A percentile compares a stretch with the other conserved stretches of the same genome.
Conservation (phyloP, 2,113 vertebrate species). For the Microtus pennsylvanicus region DNA sequence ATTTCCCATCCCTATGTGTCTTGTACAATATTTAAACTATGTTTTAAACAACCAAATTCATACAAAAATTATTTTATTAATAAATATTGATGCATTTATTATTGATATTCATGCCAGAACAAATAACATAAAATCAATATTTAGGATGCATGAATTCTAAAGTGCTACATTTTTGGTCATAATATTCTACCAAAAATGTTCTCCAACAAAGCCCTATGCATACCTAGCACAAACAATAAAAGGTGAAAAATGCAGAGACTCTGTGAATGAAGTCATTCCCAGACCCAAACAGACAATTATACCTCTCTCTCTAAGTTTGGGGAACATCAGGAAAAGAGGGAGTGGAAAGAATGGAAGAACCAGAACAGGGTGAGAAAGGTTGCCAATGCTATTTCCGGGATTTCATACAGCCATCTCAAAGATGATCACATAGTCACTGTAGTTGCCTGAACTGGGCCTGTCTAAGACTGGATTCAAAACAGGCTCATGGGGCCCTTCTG, state of each 20-base stretch:
- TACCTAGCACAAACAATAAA: background rate
- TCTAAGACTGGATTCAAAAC: too few species aligned
- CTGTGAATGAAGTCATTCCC: background rate
- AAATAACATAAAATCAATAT: background rate
- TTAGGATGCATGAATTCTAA: background rate
- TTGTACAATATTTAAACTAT: background rate
- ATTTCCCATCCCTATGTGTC: background rate
- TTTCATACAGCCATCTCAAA: background rate
- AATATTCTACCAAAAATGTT: background rate
- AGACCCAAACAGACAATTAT: background rate
- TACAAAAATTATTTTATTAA: background rate
- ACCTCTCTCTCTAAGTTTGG: background rate
- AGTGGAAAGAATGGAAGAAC: background rate
- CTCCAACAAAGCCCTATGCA: background rate
- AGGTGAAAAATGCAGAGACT: background rate
- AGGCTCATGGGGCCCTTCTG: background rate
- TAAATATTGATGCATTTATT: background rate
- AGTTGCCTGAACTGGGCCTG: background rate
- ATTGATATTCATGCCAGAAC: background rate
- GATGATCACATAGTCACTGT: background rate
- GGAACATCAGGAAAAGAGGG: background rate
- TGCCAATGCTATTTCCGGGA: background rate
- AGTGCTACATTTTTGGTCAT: background rate
- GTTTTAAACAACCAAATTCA: background rate
- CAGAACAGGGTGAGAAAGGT: too few species aligned